A percentile compares a stretch with the other conserved stretches of the same genome.
phyloP scores from a whole-genome alignment of 2,888 invertebrate genomes.

The Cerastoderma edule region DNA sequence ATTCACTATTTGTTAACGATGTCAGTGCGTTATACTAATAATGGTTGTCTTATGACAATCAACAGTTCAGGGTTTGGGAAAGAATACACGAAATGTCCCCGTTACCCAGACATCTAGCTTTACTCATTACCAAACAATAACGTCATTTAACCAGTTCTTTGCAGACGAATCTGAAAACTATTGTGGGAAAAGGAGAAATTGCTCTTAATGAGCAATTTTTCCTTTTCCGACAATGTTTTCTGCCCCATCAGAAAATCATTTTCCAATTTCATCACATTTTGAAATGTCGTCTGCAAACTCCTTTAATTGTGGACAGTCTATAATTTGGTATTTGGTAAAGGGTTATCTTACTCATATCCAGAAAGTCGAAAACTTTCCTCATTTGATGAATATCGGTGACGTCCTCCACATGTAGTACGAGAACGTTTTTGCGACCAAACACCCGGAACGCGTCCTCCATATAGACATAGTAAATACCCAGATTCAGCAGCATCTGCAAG shows the following conservation, averaged over 20 bases:
- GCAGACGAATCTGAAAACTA: neutral
- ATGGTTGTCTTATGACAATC: too few relatives aligned
- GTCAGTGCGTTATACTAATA: too few relatives aligned
- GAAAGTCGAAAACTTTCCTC: constrained; percentile 7
- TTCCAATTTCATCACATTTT: neutral
- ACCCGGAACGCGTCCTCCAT: constrained; percentile 8
- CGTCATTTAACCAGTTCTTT: too few relatives aligned
- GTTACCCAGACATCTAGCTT: too few relatives aligned
- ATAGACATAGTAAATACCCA: constrained; percentile 3
- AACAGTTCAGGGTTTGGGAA: too few relatives aligned
- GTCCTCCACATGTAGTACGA: constrained; percentile 5
- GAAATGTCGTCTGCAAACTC: neutral
- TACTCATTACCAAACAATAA: too few relatives aligned
- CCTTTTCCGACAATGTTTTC: neutral
- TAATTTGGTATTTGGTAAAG: neutral
- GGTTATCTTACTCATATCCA: neutral
- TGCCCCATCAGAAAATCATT: neutral
- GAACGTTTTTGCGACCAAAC: neutral
- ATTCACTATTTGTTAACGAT: too few relatives aligned
- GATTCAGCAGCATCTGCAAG: constrained; percentile 2
- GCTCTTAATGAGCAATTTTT: neutral
- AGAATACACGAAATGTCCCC: too few relatives aligned
- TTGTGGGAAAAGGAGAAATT: too few relatives aligned
- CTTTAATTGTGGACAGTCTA: neutral
- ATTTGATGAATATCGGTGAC: neutral